phyloP scores from a whole-genome alignment of 2,888 invertebrate species.

The Perithous albicinctus region DNA sequence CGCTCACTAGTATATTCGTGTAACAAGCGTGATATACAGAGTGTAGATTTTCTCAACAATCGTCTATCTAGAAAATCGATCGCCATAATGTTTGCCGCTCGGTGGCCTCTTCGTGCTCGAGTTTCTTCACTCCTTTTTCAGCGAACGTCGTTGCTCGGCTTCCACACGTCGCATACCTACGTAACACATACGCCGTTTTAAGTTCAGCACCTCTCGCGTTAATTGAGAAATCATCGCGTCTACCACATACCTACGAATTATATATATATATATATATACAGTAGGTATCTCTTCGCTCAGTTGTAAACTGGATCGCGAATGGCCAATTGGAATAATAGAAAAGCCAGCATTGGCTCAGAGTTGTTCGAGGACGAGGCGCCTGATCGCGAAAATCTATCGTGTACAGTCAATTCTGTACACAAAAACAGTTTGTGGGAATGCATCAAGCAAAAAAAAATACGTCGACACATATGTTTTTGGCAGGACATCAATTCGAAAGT shows the following conservation, averaged over 20 bases:
- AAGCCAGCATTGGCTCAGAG: constrained; percentile 13
- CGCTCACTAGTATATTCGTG: constrained; percentile 4
- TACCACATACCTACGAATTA: constrained; percentile 34
- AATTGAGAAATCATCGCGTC: constrained; percentile 63
- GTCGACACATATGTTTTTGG: too few relatives aligned
- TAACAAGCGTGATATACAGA: neutral
- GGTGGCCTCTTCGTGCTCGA: constrained; percentile 22
- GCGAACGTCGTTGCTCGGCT: constrained; percentile 18
- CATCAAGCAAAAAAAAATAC: too few relatives aligned
- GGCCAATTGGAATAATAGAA: constrained; percentile 19
- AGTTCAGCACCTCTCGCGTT: constrained; percentile 25
- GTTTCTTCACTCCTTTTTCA: constrained; percentile 53
- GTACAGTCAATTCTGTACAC: neutral
- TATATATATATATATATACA: constrained; percentile 13
- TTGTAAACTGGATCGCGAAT: constrained; percentile 34
- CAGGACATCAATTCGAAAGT: too few relatives aligned
- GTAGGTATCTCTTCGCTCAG: constrained; percentile 10
- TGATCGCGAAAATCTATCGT: neutral
- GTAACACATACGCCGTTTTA: neutral
- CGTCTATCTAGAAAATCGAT: constrained; percentile 38
- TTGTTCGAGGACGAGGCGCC: constrained; percentile 1
- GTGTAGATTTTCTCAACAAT: constrained; percentile 21
- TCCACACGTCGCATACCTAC: neutral
- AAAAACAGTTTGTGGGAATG: neutral
- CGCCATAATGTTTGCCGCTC: constrained; percentile 9